Evolutionary conservation across 2,888 invertebrate genomes (phyloP), one percentile per base, ranked within the genome.

Genomic region (Lathronympha strigana): DNA sequence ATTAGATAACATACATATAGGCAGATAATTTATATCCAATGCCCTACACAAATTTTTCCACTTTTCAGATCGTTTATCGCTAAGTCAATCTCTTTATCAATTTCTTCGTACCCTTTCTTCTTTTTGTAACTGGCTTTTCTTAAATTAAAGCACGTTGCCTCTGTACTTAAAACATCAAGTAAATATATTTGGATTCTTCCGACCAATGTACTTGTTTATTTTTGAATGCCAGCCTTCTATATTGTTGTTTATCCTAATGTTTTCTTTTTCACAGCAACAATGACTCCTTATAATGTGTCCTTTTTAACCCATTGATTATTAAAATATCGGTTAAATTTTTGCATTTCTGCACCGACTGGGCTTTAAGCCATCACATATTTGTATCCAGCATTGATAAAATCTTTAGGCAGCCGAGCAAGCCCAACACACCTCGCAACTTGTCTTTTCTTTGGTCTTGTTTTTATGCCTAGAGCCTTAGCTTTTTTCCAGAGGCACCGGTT

Each of bases 211-310:
- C n/a, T 47, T 47, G 25, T 47, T 47, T 36, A 36, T 36, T 36
- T 36, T 36, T 25, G 36, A 36, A 36, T 36, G 13, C n/a, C n/a
- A n/a, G 13, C 36, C 36, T 36, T 36, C 36, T n/a, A 36, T 25
- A 15, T 15, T 23, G 15, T 31, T 31, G 31, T 25, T 36, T 36
- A 13, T 53, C 53, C 19, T 33, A 19, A 25, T 53, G 43, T 53
- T 53, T 51, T 17, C 28, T 51, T 51, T 31, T 53, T 31, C 43
- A 53, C 53, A 53, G 53, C 53, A 53, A 53, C 53, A 53, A 53
- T 15, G 15, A 53, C 36, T 53, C 53, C 19, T 33, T n/a, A n/a
- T 53, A 53, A 33, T 53, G 15, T 17, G 31, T 50, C 50, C 53
- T 53, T 53, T 53, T 53, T 33, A 31, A 53, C 53, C 53, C 33